phyloP scores from a whole-genome alignment of 1,140 invertebrate genomes.

The Ceratosolen fusciceps region DNA sequence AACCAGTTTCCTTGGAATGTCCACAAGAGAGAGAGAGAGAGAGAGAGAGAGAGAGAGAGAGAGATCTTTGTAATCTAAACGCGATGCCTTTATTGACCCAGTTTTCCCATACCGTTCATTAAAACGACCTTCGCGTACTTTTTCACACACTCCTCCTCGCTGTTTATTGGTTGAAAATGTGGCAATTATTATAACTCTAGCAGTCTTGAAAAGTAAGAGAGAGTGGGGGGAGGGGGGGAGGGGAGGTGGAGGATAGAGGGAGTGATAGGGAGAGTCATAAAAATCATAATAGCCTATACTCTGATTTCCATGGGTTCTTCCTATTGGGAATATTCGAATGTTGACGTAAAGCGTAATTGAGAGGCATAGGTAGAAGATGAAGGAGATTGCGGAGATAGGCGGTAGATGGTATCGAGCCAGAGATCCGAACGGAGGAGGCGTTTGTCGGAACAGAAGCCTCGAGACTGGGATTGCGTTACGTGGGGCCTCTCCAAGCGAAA shows the following conservation, averaged over 20 bases:
- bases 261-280: no score
- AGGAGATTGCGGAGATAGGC: neutral
- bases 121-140: no score
- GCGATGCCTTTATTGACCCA: no score
- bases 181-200: no score
- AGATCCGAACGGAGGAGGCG: neutral
- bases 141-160: neutral
- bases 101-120: neutral
- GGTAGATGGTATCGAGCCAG: neutral
- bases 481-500: neutral
- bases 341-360: neutral
- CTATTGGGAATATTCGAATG: neutral
- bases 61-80: neutral
- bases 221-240: no score
- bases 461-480: neutral
- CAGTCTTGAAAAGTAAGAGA: no score
- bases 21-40: no score
- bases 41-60: no score
- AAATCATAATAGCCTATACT: no score
- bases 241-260: no score
- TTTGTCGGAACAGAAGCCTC: neutral
- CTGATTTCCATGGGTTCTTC: neutral
- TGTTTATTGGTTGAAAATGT: no score
- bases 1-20: constrained; percentile 9
- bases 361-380: neutral